Base-by-base conservation (phyloP, 2,113 vertebrate genomes). In the Phylloscopus whistleri region DNA sequence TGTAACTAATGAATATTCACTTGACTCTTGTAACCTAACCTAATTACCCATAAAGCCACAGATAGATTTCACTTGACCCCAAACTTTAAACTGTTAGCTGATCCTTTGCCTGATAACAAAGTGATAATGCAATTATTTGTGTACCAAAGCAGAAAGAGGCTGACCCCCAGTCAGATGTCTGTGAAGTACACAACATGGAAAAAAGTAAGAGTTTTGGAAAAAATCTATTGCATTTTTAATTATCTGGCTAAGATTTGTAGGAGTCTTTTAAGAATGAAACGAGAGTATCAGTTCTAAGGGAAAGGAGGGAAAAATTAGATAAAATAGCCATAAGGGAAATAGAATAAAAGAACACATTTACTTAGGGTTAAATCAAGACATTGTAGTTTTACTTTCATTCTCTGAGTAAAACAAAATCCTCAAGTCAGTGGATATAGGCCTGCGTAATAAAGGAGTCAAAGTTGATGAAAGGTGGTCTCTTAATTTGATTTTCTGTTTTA, bases 31-130 rank as follows among this genome's bases (percentile, higher is more conserved):
- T 92, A 95, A 97, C 77, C 87, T 97, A 96, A 95, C 67, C 55
- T 97, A 97, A 97, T 98, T 97, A 93, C 78, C 95, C 90, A 90
- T 96, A 97, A 97, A 97, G 74, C 78, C 92, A 97, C 3, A 59
- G 82, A 90, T 84, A 95, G 89, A 94, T 98, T 97, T 97, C 84
- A 60, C 56, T 97, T 97, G 95, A 98, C 96, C 97, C 89, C 91
- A 96, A 96, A 97, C 87, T 97, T 97, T 91, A 91, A 95, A 83
- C 94, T 86, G 74, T 93, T 96, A 95, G 48, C 70, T 95, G 80
- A 78, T 95, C 89, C 72, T 97, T 91, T 97, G 88, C 73, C 67
- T 89, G 92, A 51, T 84, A 93, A 92, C 13, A 31, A 94, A 96
- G 63, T 87, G 90, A 93, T 96, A 97, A 96, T 69, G 55, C 84